Base-by-base conservation (phyloP, 2,113 vertebrate species). In the Clarias macrocephalus region DNA sequence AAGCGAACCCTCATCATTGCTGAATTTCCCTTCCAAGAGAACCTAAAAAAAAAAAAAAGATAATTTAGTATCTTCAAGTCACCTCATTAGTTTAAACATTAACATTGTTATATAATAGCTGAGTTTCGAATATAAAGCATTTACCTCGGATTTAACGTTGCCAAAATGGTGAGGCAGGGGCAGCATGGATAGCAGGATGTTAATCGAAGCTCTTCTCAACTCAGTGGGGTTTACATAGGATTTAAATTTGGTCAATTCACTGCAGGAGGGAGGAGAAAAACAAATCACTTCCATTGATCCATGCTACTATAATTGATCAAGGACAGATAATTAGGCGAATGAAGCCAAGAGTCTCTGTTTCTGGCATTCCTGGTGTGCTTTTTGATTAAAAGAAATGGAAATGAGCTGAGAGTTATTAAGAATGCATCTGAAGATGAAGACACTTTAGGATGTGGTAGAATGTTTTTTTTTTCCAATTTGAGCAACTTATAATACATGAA, bases 101-200 rank as follows among this genome's bases (percentile, higher is more conserved):
- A 52, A 30, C 12, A 4, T 30, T 33, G 42, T 62, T n/a, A 87
- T 18, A 1, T n/a, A 30, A 70, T 48, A 28, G 5, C 28, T 66
- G 66, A 52, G 28, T 52, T 25, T 8, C 0, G 33, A 42, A 25
- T 37, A 16, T 48, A 59, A 80, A 65, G 56, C 0, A n/a, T 25
- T 80, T 95, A 99, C 97, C 96, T 98, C 96, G 18, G 96, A 96
- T 90, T 96, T 97, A 90, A 98, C 90, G 18, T 95, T 95, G 88
- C 96, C 96, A 92, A 99, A 98, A 89, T 98, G 97, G 92, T 95
- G 95, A 59, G 97, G 96, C 66, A 99, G 95, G 86, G 98, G 97
- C 92, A 99, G 94, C 90, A 99, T 93, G 85, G 97, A 97, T 57
- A 97, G 93, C 82, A 99, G 94, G 91, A 98, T 96, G 85, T 96